phyloP scores from a whole-genome alignment of 2,888 invertebrate species.

The Eilema griseolum region DNA sequence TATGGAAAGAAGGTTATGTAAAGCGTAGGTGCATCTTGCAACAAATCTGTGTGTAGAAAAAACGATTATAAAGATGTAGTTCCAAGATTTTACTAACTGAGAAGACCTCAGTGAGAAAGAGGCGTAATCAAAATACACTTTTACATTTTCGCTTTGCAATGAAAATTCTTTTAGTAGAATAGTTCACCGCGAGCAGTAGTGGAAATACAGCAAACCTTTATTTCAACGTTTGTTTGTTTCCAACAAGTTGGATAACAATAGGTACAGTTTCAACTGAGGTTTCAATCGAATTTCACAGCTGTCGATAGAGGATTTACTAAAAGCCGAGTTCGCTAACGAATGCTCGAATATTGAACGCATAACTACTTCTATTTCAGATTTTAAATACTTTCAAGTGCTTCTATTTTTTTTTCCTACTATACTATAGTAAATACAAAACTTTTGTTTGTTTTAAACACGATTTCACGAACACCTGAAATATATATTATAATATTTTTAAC shows the following conservation, averaged over 20 bases:
- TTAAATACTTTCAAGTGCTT: slow-evolving; percentile 40
- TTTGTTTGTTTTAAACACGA: no score
- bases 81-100: no score
- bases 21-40: no score
- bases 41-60: no score
- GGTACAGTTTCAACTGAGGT: slow-evolving; percentile 53
- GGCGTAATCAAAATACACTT: neutral
- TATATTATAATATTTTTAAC: no score
- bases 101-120: neutral
- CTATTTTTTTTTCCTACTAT: neutral
- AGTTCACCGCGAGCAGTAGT: neutral
- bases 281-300: slow-evolving; percentile 64
- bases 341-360: slow-evolving; percentile 58
- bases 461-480: no score
- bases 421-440: no score
- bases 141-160: neutral
- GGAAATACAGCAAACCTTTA: slow-evolving; percentile 23
- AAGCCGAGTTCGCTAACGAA: slow-evolving; percentile 71
- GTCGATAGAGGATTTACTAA: slow-evolving; percentile 69
- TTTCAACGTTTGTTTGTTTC: slow-evolving; percentile 39
- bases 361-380: slow-evolving; percentile 54
- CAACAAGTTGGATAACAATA: slow-evolving; percentile 47
- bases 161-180: neutral
- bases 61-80: no score
- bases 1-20: no score